Base-by-base conservation (phyloP, 92 coral and sea anemone genomes). In the Bergia puertoricense region DNA sequence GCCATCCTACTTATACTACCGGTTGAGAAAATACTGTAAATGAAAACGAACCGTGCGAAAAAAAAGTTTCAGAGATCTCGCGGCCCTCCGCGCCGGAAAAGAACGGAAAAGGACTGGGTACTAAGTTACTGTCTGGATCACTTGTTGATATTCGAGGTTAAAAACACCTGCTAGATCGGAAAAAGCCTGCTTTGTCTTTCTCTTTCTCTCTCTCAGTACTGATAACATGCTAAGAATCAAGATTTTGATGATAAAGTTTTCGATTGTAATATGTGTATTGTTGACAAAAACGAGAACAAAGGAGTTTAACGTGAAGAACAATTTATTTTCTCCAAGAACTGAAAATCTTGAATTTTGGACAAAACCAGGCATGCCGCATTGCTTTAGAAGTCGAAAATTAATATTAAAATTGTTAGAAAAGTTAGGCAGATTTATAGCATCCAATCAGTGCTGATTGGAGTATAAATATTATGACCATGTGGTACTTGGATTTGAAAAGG, bases 401-500 rank as follows among this genome's bases (percentile, higher is more conserved):
- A 76, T 76, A 76, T 76, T 76, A 42, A 77, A 45, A 77, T 45
- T 10, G 81, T 46, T 45, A 51, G 37, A 45, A 43, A 42, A 76
- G 80, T 76, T 76, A 18, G 66, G 38, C 38, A n/a, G 73, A 81
- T 16, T 41, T 59, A 13, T 57, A 57, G 14, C 72, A 36, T 81
- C 85, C 85, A 81, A 81, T 81, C 74, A 81, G 16, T 20, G 8
- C 5, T 23, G 9, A n/a, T 30, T n/a, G 22, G 30, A 79, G 8
- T 30, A 59, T 40, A 81, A 81, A 81, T 74, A 59, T 41, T 15
- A n/a, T 3, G 51, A 62, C 50, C 85, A 81, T 43, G 39, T 81
- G 85, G 85, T 57, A 81, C 56, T 37, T 41, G 41, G 74, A 81
- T 14, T 45, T 39, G 56, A 81, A 81, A 81, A 62, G 85, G 50